Base-by-base conservation (phyloP, 2,113 vertebrate species). In the Centropus unirufus region DNA sequence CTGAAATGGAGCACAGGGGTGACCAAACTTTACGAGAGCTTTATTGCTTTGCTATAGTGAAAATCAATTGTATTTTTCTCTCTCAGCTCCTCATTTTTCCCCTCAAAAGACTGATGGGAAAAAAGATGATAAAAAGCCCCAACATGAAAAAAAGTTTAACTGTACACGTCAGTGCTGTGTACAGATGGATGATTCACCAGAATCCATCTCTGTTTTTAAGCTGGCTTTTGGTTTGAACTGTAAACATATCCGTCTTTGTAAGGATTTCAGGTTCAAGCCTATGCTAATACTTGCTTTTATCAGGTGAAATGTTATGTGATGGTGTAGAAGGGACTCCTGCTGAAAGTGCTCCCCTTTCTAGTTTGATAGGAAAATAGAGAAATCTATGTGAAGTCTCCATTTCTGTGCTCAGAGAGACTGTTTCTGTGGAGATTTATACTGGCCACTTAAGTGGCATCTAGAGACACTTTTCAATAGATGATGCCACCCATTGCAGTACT, bases 101-200 rank as follows among this genome's bases (percentile, higher is more conserved):
- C 16, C 81, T 69, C 64, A 91, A 81, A 96, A 90, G 77, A 91
- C 77, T 36, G 77, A 95, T 78, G 76, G 68, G 62, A 69, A 91
- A 84, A 94, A 74, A 75, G 51, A 89, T 83, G 69, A 94, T 85
- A 91, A 95, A 96, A 95, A 88, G 75, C 78, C 77, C 52, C 67
- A 87, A 24, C 55, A 30, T 29, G 63, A 78, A 87, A 91, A 74
- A 59, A 94, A 72, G 78, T 94, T 91, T 0, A 57, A 40, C 84
- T 77, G 77, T 70, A 12, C 58, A 72, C 59, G 20, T 95, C 95
- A 96, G 39, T 29, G 67, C 84, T 91, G 78, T 46, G 91, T 92
- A 83, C 58, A 29, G 81, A 77, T 57, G 87, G 87, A 87, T 96
- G 95, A 97, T 96, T 97, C 96, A 97, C 83, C 85, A 74, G 46